phyloP scores from a whole-genome alignment of 2,797 vertebrate genomes.

The Urophycis tenuis region DNA sequence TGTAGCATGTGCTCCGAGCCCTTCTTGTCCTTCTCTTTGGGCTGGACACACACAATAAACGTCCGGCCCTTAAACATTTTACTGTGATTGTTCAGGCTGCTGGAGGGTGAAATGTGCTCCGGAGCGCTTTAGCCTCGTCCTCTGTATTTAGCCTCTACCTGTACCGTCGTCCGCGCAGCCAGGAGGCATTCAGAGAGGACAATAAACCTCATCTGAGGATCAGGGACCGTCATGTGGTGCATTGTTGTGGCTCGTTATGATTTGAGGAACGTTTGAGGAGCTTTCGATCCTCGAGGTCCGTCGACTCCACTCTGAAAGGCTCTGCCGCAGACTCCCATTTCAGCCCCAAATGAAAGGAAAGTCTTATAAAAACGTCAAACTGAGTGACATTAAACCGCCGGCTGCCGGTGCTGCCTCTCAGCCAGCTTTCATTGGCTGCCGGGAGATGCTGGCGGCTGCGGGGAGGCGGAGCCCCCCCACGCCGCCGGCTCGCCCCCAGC shows the following conservation, averaged over 20 bases:
- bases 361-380: background rate
- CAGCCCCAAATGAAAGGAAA: background rate
- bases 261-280: no score
- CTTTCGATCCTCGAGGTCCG: background rate
- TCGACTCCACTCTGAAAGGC: background rate
- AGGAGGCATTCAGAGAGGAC: background rate
- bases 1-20: constrained; percentile 6
- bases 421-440: background rate
- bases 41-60: background rate
- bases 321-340: background rate
- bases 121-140: background rate
- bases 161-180: background rate
- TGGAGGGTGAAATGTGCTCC: background rate
- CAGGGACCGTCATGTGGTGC: no score
- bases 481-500: no score
- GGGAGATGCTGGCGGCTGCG: background rate
- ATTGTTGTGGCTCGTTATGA: background rate
- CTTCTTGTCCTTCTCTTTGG: constrained; percentile 22
- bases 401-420: no score
- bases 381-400: background rate
- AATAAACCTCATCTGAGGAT: no score
- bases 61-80: background rate
- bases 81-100: background rate
- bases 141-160: background rate
- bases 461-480: background rate